Evolutionary conservation across 2,888 invertebrate species (phyloP).

Genomic region (Exephanes ischioxanthus): DNA sequence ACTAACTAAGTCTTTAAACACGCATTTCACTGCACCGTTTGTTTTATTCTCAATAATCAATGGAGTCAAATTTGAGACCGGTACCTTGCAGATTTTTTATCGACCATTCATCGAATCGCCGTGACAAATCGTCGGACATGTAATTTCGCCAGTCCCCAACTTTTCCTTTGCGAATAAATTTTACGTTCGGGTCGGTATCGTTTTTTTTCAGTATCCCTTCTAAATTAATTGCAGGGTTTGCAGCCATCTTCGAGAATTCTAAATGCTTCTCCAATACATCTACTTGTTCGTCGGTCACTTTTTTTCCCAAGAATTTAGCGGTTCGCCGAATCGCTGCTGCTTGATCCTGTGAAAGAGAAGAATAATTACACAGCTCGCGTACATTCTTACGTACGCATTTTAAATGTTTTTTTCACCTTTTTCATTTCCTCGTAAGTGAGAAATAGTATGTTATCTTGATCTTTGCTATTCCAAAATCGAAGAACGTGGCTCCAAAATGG

Average conservation of each 20-base stretch:
- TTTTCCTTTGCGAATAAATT: constrained; percentile 92
- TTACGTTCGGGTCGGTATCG: constrained; percentile 86
- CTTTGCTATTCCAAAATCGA: constrained; percentile 84
- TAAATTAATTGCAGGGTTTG: constrained; percentile 92
- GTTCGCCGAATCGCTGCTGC: constrained; percentile 89
- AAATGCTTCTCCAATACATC: constrained; percentile 90
- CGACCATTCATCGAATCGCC: constrained; percentile 91
- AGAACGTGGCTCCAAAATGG: constrained; percentile 84
- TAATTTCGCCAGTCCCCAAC: constrained; percentile 93
- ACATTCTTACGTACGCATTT: background rate
- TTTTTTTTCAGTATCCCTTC: constrained; percentile 88
- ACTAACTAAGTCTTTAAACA: background rate
- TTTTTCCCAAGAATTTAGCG: constrained; percentile 90
- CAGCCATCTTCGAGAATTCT: constrained; percentile 93
- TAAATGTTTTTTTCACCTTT: constrained; percentile 76
- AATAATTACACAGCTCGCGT: constrained; percentile 52
- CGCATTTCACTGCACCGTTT: background rate
- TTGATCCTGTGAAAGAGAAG: constrained; percentile 86
- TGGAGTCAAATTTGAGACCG: constrained; percentile 87
- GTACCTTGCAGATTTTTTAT: constrained; percentile 88
- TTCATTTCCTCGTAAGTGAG: constrained; percentile 88
- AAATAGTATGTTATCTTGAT: constrained; percentile 86
- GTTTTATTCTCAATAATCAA: constrained; percentile 32
- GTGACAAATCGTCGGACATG: constrained; percentile 90
- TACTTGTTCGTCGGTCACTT: constrained; percentile 89